Evolutionary conservation across 2,888 invertebrate genomes (phyloP).

Genomic region (Galerucella calmariensis): DNA sequence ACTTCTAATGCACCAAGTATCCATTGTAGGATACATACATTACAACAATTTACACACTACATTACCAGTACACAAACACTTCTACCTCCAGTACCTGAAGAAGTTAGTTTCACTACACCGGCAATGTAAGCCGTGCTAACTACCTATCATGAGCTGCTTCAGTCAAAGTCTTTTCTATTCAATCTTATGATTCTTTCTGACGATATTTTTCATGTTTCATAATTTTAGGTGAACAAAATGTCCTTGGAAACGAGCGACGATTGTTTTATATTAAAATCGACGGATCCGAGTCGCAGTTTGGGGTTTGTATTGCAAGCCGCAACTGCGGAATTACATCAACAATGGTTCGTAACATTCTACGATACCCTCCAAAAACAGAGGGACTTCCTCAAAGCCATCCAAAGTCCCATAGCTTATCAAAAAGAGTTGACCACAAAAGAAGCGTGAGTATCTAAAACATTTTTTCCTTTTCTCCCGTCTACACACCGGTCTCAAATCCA

Average conservation of each 20-base stretch:
- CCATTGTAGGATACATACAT: no score
- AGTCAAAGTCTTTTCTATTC: no score
- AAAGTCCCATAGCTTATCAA: conserved; percentile 93
- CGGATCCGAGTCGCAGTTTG: conserved; percentile 76
- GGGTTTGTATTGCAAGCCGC: conserved; percentile 84
- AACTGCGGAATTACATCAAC: conserved; percentile 77
- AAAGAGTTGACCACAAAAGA: conserved; percentile 76
- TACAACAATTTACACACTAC: no score
- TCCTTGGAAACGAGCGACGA: conserved; percentile 78
- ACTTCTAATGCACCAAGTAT: no score
- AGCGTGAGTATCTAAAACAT: conserved; percentile 63
- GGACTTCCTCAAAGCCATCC: conserved; percentile 93
- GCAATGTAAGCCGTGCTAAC: no score
- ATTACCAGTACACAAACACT: no score
- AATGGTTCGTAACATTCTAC: conserved; percentile 87
- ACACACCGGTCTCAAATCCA: conserved; percentile 21
- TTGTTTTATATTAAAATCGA: conserved; percentile 83
- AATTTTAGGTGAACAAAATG: conserved; percentile 93
- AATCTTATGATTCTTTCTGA: no score
- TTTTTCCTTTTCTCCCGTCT: not conserved
- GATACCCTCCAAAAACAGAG: conserved; percentile 92
- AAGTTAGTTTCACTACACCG: no score
- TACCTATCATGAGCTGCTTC: no score
- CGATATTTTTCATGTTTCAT: not conserved
- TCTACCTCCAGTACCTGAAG: no score